Evolutionary conservation across 2,888 invertebrate genomes (phyloP).

Genomic region (Chironomus tentans): DNA sequence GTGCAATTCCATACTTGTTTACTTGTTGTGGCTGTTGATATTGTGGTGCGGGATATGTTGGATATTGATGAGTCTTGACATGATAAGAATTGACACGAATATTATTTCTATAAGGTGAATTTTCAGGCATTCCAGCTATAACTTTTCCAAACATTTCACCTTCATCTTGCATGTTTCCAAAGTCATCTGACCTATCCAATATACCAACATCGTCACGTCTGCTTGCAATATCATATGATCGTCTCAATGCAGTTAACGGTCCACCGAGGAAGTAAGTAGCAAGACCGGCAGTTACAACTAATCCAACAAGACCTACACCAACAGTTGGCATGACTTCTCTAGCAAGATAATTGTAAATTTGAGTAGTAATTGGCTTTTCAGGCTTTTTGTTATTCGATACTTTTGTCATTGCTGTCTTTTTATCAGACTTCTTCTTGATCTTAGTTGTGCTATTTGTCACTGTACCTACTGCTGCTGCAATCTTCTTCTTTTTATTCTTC

Average conservation of each 20-base stretch:
- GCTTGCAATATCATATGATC: conserved; percentile 54
- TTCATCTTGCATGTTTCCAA: conserved; percentile 57
- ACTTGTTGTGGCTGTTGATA: neutral
- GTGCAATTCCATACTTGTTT: neutral
- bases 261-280: conserved; percentile 64
- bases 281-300: conserved; percentile 63
- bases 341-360: conserved; percentile 67
- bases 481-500: conserved; percentile 27
- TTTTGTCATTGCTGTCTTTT: conserved; percentile 34
- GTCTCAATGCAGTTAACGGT: conserved; percentile 58
- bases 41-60: neutral
- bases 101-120: conserved; percentile 42
- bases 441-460: conserved; percentile 38
- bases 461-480: conserved; percentile 30
- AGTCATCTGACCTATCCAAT: conserved; percentile 50
- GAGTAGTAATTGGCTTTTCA: conserved; percentile 57
- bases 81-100: conserved; percentile 31
- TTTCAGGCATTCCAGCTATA: conserved; percentile 57
- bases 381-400: conserved; percentile 36
- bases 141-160: conserved; percentile 70
- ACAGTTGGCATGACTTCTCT: conserved; percentile 74
- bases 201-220: conserved; percentile 55
- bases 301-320: conserved; percentile 64
- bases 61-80: neutral
- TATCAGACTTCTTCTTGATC: conserved; percentile 48